Percentiles rank a stretch among this genome's conserved stretches.
These are phyloP conservation scores for Anastrepha obliqua DNA, from an alignment of 1,140 invertebrate genomes.

Conservation along the genomic window DNA sequence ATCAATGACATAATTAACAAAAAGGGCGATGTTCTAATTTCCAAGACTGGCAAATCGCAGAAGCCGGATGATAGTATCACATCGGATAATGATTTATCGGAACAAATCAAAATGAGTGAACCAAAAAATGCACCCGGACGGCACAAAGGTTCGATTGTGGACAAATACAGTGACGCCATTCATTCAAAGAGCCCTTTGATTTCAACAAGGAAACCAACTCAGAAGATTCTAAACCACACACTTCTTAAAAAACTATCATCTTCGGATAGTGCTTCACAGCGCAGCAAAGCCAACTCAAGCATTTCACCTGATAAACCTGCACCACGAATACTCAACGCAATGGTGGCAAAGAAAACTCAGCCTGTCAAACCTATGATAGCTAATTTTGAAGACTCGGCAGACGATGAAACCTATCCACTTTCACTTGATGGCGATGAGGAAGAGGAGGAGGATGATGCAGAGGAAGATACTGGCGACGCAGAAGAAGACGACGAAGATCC, in stretches of 20 bases:
- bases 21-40: slow-evolving; percentile 69
- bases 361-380: slow-evolving; percentile 67
- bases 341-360: slow-evolving; percentile 67
- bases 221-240: slow-evolving; percentile 51
- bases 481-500: slow-evolving; percentile 17
- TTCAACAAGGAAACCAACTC: slow-evolving; percentile 34
- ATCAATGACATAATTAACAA: slow-evolving; percentile 73
- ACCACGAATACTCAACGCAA: slow-evolving; percentile 70
- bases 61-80: slow-evolving; percentile 40
- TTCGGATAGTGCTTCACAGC: neutral
- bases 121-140: neutral
- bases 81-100: neutral
- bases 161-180: neutral
- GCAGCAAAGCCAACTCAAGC: neutral
- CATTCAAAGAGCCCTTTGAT: neutral
- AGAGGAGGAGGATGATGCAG: slow-evolving; percentile 61
- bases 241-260: slow-evolving; percentile 51
- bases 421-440: slow-evolving; percentile 58
- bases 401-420: slow-evolving; percentile 64
- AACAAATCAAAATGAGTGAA: neutral
- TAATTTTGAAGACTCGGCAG: slow-evolving; percentile 64
- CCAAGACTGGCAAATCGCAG: slow-evolving; percentile 58
- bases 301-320: slow-evolving; percentile 62
- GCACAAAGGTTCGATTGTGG: neutral
- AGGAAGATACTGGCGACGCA: slow-evolving; percentile 35